Conservation (phyloP, 2,888 invertebrate genomes). For the Adineta ricciae region DNA sequence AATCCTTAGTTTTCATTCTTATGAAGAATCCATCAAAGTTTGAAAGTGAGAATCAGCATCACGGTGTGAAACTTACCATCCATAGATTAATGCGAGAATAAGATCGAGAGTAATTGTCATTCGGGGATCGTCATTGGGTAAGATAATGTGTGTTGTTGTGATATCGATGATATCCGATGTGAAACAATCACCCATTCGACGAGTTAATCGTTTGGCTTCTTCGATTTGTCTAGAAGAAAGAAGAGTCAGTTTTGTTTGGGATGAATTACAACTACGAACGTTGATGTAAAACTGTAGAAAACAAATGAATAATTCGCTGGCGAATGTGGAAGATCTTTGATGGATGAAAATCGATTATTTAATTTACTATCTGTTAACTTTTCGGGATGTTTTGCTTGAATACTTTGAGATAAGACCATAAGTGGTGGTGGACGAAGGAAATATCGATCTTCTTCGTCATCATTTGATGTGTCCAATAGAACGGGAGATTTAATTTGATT, state of each 20-base stretch:
- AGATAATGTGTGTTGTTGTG: background rate
- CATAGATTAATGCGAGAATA: background rate
- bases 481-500: background rate
- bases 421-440: background rate
- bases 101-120: background rate
- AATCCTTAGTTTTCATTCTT: too few species aligned
- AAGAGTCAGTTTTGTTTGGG: background rate
- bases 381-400: background rate
- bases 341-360: background rate
- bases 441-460: background rate
- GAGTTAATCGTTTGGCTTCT: background rate
- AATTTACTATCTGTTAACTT: background rate
- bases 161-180: background rate
- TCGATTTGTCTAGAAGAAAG: background rate
- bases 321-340: background rate
- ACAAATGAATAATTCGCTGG: constrained; percentile 16
- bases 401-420: background rate
- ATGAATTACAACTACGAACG: background rate
- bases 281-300: background rate
- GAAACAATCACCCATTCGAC: constrained; percentile 1
- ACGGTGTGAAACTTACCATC: background rate
- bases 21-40: too few species aligned
- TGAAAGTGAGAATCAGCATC: too few species aligned
- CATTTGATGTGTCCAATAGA: background rate
- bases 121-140: background rate